Evolutionary conservation across 2,888 invertebrate genomes (phyloP).

Genomic region (Rhogogaster chlorosoma): DNA sequence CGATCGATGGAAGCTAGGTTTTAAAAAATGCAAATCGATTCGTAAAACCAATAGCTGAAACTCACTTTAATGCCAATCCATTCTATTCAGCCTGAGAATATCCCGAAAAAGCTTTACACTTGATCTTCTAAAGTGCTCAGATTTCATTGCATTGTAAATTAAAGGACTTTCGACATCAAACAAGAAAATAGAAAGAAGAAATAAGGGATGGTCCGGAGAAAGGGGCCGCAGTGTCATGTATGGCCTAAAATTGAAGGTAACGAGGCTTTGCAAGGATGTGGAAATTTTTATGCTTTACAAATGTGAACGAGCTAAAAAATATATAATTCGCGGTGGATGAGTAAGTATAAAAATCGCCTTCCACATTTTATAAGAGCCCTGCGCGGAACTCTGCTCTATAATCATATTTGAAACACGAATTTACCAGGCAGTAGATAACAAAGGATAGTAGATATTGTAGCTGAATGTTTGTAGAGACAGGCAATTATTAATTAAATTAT

Average conservation of each 20-base stretch:
- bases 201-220: background rate
- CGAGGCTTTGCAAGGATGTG: background rate
- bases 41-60: background rate
- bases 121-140: background rate
- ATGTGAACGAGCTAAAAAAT: background rate
- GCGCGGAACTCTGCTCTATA: background rate
- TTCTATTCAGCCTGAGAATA: background rate
- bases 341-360: background rate
- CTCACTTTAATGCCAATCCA: background rate
- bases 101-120: background rate
- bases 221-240: background rate
- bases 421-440: background rate
- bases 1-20: background rate
- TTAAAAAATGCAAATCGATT: background rate
- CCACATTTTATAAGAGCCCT: background rate
- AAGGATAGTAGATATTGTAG: background rate
- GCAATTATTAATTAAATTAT: background rate
- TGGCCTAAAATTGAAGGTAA: background rate
- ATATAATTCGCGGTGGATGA: background rate
- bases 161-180: slow-evolving; percentile 19
- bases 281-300: background rate
- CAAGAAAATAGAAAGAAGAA: background rate
- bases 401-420: background rate
- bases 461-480: background rate
- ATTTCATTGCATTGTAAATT: slow-evolving; percentile 1